Conservation (phyloP, 2,113 vertebrate genomes). For the Vicugna pacos region DNA sequence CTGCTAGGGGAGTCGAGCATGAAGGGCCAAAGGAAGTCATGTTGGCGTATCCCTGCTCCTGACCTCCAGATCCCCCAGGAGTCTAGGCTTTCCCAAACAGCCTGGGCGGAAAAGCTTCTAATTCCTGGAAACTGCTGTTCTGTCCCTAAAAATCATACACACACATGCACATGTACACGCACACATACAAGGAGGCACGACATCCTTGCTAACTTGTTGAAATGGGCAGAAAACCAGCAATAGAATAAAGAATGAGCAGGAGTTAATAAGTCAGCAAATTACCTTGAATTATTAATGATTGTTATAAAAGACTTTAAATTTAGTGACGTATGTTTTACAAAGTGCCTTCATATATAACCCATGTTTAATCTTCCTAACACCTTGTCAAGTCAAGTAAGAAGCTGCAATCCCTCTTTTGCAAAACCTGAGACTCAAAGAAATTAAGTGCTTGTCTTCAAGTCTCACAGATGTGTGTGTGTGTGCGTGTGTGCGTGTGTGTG, state of each 20-base stretch:
- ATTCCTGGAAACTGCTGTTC: neutral
- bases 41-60: neutral
- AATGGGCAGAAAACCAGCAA: neutral
- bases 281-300: neutral
- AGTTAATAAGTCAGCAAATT: neutral
- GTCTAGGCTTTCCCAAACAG: neutral
- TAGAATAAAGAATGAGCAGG: neutral
- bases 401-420: neutral
- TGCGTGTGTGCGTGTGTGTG: accelerated
- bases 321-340: neutral
- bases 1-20: too few relatives aligned
- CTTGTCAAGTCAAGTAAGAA: conserved; percentile 25
- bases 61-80: neutral
- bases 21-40: neutral
- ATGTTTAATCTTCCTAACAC: neutral
- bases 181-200: neutral
- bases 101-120: neutral
- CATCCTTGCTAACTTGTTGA: neutral
- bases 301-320: neutral
- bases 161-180: neutral
- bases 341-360: neutral
- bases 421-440: neutral
- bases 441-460: neutral
- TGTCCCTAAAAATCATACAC: neutral
- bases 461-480: neutral